phyloP scores from a whole-genome alignment of 2,113 vertebrate genomes.

The Ophiodon elongatus region DNA sequence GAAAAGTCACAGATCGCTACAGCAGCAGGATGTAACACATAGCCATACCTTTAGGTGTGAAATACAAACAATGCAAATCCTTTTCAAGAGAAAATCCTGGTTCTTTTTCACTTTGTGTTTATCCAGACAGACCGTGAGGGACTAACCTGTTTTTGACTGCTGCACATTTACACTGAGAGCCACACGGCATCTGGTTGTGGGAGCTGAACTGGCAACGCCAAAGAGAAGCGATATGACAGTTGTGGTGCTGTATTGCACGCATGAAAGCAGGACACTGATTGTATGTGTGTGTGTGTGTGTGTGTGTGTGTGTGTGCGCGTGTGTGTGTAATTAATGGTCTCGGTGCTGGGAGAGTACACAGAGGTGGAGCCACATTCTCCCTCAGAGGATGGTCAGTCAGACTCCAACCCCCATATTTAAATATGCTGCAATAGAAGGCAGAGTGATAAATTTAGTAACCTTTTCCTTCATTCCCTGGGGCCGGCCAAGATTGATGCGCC shows the following conservation, averaged over 20 bases:
- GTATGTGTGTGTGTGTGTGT: constrained; percentile 31
- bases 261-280: not conserved
- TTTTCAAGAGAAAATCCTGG: not conserved
- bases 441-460: constrained; percentile 86
- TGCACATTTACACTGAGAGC: not conserved
- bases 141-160: not conserved
- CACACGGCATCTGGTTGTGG: not conserved
- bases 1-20: not conserved
- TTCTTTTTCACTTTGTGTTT: not conserved
- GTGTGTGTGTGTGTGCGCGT: constrained; percentile 6
- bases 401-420: constrained; percentile 78
- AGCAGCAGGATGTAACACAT: too few species aligned
- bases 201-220: not conserved
- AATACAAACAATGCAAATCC: not conserved
- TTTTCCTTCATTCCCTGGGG: constrained; percentile 80
- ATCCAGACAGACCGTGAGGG: not conserved
- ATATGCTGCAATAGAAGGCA: constrained; percentile 76
- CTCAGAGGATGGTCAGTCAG: constrained; percentile 73
- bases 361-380: constrained; percentile 68
- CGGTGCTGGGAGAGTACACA: constrained; percentile 61
- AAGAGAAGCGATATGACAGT: not conserved
- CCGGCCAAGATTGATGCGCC: constrained; percentile 80
- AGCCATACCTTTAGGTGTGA: not conserved
- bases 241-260: not conserved
- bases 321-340: constrained; percentile 70